A percentile compares a stretch with the other conserved stretches of the same genome.
Evolutionary conservation across 2,797 vertebrate species (phyloP).

Genomic region (Falco berigora): DNA sequence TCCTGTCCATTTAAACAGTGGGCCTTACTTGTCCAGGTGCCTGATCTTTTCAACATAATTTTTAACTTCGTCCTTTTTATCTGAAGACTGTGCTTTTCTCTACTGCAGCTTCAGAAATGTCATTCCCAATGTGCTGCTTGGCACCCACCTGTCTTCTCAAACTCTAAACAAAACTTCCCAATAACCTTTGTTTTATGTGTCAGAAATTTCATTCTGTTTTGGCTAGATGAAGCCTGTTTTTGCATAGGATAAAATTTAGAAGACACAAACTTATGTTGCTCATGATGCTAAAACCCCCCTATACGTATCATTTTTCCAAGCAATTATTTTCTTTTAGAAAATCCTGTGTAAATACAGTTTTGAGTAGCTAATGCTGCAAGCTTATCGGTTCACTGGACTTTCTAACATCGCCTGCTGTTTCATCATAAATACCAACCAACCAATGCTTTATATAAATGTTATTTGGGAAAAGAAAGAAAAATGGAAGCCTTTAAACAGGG

Average conservation of each 20-base stretch:
- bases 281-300: not conserved
- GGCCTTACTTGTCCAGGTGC: not conserved
- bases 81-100: not conserved
- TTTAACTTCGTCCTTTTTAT: not conserved
- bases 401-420: not conserved
- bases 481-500: not conserved
- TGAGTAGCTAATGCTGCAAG: not conserved
- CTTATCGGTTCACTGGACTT: not conserved
- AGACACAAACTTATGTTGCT: not conserved
- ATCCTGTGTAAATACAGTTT: not conserved
- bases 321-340: not conserved
- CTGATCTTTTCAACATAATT: not conserved
- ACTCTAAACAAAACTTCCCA: not conserved
- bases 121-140: not conserved
- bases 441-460: not conserved
- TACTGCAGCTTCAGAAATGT: not conserved
- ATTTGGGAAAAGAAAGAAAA: not conserved
- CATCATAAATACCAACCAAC: not conserved
- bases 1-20: not conserved
- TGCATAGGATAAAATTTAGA: not conserved
- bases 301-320: not conserved
- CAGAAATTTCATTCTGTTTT: not conserved
- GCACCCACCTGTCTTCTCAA: not conserved
- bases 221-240: not conserved
- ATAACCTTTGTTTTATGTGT: not conserved